These are phyloP conservation scores for Meriones psammophilus DNA, from an alignment of 2,797 vertebrate species.

Conservation along the genomic window DNA sequence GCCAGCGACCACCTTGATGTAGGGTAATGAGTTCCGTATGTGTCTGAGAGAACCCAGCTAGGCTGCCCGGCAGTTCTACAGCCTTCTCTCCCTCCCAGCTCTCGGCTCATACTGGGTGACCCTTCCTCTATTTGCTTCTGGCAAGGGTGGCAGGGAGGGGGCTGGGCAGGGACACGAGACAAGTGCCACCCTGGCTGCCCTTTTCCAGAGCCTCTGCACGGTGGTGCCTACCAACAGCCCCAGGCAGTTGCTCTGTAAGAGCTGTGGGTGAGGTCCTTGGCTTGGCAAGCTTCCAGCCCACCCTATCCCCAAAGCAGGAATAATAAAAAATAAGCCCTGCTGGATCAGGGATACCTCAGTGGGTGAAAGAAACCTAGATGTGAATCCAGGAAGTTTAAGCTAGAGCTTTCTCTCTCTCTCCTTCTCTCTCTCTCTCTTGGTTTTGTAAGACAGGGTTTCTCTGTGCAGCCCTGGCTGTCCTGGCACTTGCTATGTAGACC, in stretches of 20 bases:
- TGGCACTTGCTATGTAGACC: not conserved
- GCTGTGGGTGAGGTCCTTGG: not conserved
- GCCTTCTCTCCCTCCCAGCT: constrained; percentile 24
- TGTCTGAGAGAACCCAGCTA: constrained; percentile 64
- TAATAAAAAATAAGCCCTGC: rapidly evolving
- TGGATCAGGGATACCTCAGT: not conserved
- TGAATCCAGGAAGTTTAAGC: not conserved
- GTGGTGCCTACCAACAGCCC: not conserved
- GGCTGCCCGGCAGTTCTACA: constrained; percentile 61
- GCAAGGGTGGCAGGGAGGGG: not conserved
- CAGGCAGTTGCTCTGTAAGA: not conserved
- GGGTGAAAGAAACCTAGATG: not conserved
- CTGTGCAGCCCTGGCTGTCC: not conserved
- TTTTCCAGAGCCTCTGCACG: not conserved
- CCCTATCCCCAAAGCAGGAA: not conserved
- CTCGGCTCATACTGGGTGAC: constrained; percentile 10
- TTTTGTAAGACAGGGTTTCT: not conserved
- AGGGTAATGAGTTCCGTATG: constrained; percentile 80
- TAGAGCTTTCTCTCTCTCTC: not conserved
- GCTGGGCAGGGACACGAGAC: constrained; percentile 17
- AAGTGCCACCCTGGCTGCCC: not conserved
- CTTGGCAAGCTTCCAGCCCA: not conserved
- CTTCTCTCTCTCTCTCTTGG: not conserved
- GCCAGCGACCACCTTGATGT: constrained; percentile 77
- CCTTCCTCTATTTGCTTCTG: constrained; percentile 42